Evolutionary conservation across 2,113 vertebrate genomes (phyloP).

Genomic region (Ascaphus truei): DNA sequence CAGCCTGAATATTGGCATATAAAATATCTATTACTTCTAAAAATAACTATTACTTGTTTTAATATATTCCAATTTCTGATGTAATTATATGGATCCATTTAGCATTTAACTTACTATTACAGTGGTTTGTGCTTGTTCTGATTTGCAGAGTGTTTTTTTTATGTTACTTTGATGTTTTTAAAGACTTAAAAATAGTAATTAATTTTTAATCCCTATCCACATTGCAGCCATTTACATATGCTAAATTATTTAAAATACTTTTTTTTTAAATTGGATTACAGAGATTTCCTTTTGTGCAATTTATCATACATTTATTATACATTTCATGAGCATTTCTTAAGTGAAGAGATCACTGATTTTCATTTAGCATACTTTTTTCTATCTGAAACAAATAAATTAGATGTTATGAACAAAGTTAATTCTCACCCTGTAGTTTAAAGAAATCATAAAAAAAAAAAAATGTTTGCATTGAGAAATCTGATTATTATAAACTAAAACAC

Average conservation of each 20-base stretch:
- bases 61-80: not conserved
- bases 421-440: too few species aligned
- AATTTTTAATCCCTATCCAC: constrained; percentile 16
- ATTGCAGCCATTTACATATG: constrained; percentile 20
- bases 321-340: not conserved
- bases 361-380: constrained; percentile 5
- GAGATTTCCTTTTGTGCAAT: not conserved
- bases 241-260: constrained; percentile 16
- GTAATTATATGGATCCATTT: not conserved
- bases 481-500: too few species aligned
- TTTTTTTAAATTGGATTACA: not conserved
- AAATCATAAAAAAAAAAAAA: too few species aligned
- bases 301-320: constrained; percentile 3
- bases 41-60: not conserved
- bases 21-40: not conserved
- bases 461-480: too few species aligned
- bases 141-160: constrained; percentile 6
- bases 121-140: constrained; percentile 5
- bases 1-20: too few species aligned
- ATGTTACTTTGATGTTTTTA: constrained; percentile 24
- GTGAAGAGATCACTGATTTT: not conserved
- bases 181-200: constrained; percentile 20
- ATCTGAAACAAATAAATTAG: too few species aligned
- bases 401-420: too few species aligned
- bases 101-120: not conserved